A percentile compares a stretch with the other conserved stretches of the same genome.
Evolutionary conservation across 2,888 invertebrate species (phyloP).

Genomic region (Rhaphigaster nebulosa): DNA sequence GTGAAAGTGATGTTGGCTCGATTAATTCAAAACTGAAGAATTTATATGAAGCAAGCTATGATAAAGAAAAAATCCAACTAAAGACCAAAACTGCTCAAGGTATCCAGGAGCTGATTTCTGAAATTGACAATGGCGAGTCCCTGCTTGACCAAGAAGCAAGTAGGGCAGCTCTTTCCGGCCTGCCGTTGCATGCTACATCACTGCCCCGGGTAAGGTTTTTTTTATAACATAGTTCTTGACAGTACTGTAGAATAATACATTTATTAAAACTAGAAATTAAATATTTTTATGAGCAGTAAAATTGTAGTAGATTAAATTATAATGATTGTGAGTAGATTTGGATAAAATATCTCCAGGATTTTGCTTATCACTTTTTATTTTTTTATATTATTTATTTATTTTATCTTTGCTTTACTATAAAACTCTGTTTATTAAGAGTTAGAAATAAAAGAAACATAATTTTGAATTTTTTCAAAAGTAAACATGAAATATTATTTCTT

Average conservation of each 20-base stretch:
- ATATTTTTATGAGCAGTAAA: background rate
- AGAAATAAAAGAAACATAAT: too few species aligned
- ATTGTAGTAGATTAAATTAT: background rate
- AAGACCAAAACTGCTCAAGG: slow-evolving; percentile 50
- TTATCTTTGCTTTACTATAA: too few species aligned
- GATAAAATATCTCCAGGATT: too few species aligned
- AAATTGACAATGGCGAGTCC: slow-evolving; percentile 51
- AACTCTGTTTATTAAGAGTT: too few species aligned
- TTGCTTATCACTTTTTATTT: too few species aligned
- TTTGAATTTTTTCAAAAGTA: too few species aligned
- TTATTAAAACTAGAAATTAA: background rate
- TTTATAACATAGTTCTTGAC: background rate
- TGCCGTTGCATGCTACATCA: background rate
- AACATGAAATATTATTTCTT: too few species aligned
- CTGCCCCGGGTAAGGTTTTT: slow-evolving; percentile 39
- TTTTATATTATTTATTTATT: too few species aligned
- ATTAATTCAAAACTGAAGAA: background rate
- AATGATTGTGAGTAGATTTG: too few species aligned
- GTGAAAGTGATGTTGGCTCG: slow-evolving; percentile 37
- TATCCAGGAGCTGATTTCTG: slow-evolving; percentile 43
- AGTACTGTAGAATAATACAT: background rate
- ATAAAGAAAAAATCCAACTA: background rate
- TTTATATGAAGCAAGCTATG: background rate
- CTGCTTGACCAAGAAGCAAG: slow-evolving; percentile 56
- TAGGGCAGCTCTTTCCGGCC: slow-evolving; percentile 34